A percentile compares a stretch with the other conserved stretches of the same genome.
These are phyloP conservation scores for Cephus runcator DNA, from an alignment of 2,888 invertebrate species.

Conservation along the genomic window DNA sequence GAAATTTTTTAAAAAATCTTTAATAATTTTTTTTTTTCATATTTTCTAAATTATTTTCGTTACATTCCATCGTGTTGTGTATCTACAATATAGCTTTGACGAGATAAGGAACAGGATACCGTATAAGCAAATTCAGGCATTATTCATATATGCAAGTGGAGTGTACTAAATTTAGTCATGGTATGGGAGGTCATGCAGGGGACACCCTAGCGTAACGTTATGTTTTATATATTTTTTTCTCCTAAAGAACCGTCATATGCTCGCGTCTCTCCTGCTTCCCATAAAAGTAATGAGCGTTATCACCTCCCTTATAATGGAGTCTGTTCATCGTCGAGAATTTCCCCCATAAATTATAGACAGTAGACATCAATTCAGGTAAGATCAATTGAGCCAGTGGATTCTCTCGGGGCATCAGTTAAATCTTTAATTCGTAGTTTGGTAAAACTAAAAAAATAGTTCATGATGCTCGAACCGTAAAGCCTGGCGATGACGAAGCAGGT, in stretches of 20 bases:
- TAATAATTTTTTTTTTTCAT: neutral
- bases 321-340: conserved; percentile 17
- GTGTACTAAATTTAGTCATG: conserved; percentile 59
- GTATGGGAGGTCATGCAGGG: conserved; percentile 47
- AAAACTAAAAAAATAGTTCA: neutral
- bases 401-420: neutral
- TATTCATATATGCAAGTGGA: conserved; percentile 55
- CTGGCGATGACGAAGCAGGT: neutral
- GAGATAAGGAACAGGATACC: neutral
- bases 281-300: conserved; percentile 36
- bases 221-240: conserved; percentile 54
- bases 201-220: conserved; percentile 45
- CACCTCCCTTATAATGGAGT: neutral
- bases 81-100: neutral
- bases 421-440: neutral
- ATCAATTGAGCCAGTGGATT: neutral
- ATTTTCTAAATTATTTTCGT: neutral
- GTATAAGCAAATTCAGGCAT: conserved; percentile 47
- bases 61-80: neutral
- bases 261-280: conserved; percentile 32
- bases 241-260: conserved; percentile 52
- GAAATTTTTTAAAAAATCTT: neutral
- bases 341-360: conserved; percentile 16
- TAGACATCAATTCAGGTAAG: neutral
- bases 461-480: neutral